These are phyloP conservation scores for Oxyruncus cristatus DNA, from an alignment of 2,113 vertebrate genomes.

Conservation along the genomic window DNA sequence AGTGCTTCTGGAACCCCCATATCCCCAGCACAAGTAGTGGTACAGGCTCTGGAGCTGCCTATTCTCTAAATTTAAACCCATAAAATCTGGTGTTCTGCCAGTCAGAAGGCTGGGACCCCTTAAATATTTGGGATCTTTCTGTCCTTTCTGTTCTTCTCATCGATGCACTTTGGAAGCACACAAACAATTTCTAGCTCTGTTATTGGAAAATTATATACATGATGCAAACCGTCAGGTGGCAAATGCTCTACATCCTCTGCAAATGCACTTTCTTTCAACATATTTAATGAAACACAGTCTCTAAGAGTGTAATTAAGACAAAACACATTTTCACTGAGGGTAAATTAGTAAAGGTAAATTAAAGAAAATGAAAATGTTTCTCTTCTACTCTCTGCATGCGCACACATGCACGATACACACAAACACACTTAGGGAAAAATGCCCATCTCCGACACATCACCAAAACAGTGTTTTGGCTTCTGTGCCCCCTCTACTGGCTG, in stretches of 20 bases:
- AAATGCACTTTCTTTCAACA: constrained; percentile 1
- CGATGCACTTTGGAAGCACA: background rate
- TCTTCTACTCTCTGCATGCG: background rate
- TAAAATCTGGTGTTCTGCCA: background rate
- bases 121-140: background rate
- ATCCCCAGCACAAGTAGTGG: background rate
- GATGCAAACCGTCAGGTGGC: background rate
- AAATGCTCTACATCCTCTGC: background rate
- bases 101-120: background rate
- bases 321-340: background rate
- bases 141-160: accelerated
- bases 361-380: background rate
- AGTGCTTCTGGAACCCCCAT: background rate
- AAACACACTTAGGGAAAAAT: background rate
- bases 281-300: background rate
- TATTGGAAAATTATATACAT: background rate
- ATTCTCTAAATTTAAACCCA: background rate
- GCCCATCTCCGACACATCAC: background rate
- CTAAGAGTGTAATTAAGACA: background rate
- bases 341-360: constrained; percentile 25
- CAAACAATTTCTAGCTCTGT: background rate
- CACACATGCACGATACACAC: background rate
- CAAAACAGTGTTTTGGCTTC: background rate
- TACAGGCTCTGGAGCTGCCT: background rate
- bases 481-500: constrained; percentile 51